Evolutionary conservation across 2,797 vertebrate species (phyloP), one percentile per base, ranked within the genome.

Genomic region (Rachycentron canadum): DNA sequence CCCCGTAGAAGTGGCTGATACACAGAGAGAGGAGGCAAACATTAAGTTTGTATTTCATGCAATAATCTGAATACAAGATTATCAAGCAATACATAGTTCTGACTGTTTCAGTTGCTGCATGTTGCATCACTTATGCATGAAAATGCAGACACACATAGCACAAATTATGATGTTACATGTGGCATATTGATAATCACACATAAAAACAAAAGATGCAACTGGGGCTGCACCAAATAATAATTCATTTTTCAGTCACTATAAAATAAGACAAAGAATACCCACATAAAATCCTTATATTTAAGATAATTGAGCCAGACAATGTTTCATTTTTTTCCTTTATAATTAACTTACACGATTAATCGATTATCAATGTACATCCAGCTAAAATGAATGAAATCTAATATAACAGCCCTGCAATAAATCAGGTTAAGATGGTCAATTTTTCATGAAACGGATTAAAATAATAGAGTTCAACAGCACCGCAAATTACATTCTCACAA

Each of bases 1-100:
- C 88, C 98, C 96, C 93, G 97, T 97, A 78, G 98, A 99, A 84
- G 97, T 98, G 91, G 98, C 98, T 99, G 96, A 92, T 89, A 59
- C 21, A 26, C 52, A 84, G n/a, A 79, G 23, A 64, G 6, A 79
- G 58, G 26, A 66, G 64, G 28, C 30, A 79, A 58, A 69, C 7
- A 60, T 76, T 16, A 23, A 32, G 38, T 43, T 73, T 32, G 21
- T 23, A 5, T 59, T 36, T 49, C 23, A 28, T 12, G 9, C 6
- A 16, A n/a, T 66, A 21, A 59, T 62, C 32, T 16, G 11, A 49
- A 53, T 11, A 30, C 9, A 49, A 25, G 13, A 57, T 30, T 34
- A 67, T 60, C 5, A 34, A 70, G 62, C 38, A 69, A 49, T 55
- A 32, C 68, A 34, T 59, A 61, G 63, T 63, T 80, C 59, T 16